These are phyloP conservation scores for Macrophya alboannulata DNA, from an alignment of 2,888 invertebrate species.

Conservation along the genomic window DNA sequence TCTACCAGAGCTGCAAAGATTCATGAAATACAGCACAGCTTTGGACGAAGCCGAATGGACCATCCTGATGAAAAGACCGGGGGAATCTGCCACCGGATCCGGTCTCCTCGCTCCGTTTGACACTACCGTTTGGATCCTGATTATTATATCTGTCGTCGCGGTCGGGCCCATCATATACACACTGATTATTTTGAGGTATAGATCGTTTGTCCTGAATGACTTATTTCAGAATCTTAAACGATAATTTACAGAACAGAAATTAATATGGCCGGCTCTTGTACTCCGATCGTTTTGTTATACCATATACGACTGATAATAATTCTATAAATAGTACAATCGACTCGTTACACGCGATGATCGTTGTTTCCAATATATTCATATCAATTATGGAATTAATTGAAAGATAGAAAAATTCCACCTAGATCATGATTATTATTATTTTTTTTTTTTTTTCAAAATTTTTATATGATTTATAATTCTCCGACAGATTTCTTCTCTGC, in stretches of 20 bases:
- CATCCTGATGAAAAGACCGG: slow-evolving; percentile 90
- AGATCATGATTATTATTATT: background rate
- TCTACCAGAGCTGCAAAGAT: slow-evolving; percentile 82
- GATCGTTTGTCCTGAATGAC: background rate
- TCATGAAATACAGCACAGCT: slow-evolving; percentile 84
- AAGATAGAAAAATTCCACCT: background rate
- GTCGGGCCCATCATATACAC: slow-evolving; percentile 91
- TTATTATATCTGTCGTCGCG: slow-evolving; percentile 86
- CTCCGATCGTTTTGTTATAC: background rate
- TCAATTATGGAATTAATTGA: background rate
- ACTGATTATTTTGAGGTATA: slow-evolving; percentile 84
- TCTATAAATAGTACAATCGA: background rate
- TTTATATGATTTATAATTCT: background rate
- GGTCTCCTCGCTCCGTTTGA: slow-evolving; percentile 93
- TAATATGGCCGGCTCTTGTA: background rate
- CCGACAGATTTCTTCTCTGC: slow-evolving; percentile 79
- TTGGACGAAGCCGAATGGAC: slow-evolving; percentile 90
- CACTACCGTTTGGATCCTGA: slow-evolving; percentile 87
- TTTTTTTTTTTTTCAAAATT: background rate
- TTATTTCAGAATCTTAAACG: background rate
- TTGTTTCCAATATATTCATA: background rate
- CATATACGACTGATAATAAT: background rate
- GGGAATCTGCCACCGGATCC: slow-evolving; percentile 91
- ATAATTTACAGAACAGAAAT: background rate
- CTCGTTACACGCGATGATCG: background rate